Evolutionary conservation across 2,113 vertebrate genomes (phyloP).

Genomic region (Diglossa brunneiventris): DNA sequence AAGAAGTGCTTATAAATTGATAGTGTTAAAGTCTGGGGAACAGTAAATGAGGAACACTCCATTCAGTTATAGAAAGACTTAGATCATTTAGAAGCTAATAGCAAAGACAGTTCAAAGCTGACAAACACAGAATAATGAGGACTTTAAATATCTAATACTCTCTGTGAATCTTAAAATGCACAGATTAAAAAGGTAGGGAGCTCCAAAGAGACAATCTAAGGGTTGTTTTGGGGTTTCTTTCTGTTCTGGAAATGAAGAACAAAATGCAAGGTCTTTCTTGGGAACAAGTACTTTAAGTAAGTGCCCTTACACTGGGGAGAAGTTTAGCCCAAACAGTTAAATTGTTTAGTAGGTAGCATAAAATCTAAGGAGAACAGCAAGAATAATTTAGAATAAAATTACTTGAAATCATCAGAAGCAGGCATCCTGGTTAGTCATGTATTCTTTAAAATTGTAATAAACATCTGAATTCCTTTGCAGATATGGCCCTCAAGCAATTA

Average conservation of each 20-base stretch:
- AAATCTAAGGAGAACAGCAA: background rate
- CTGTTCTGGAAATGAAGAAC: background rate
- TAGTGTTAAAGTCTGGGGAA: background rate
- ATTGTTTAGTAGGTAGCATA: background rate
- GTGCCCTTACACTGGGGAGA: background rate
- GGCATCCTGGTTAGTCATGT: background rate
- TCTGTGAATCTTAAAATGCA: conserved; percentile 11
- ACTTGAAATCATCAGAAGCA: background rate
- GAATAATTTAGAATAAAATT: background rate
- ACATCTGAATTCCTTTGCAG: background rate
- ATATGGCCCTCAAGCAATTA: background rate
- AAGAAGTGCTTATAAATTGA: background rate
- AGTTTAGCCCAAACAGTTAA: background rate
- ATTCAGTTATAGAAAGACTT: conserved; percentile 23
- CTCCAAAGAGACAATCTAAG: background rate
- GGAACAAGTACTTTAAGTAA: background rate
- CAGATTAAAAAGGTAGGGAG: background rate
- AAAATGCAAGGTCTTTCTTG: background rate
- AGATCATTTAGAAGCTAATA: conserved; percentile 41
- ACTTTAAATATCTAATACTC: background rate
- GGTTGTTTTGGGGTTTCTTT: background rate
- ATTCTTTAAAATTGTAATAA: background rate
- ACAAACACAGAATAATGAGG: conserved; percentile 23
- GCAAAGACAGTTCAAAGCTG: conserved; percentile 28
- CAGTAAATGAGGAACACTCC: background rate